Conservation (phyloP, 1,140 invertebrate species). For the Anagrus nilaparvatae region DNA sequence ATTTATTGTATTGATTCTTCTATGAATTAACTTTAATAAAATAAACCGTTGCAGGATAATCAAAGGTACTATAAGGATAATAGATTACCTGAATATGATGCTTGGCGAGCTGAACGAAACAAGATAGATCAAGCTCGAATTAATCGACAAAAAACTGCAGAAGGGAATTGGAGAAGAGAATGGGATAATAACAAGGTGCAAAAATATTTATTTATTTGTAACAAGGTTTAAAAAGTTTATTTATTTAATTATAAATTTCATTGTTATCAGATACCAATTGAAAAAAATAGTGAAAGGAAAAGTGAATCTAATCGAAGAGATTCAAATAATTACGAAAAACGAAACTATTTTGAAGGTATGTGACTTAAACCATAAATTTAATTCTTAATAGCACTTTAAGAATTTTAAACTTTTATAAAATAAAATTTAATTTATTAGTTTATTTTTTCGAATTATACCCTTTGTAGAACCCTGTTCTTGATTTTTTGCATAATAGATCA, state of each 20-base stretch:
- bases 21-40: no score
- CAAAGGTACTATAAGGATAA: constrained; percentile 21
- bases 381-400: neutral
- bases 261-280: constrained; percentile 26
- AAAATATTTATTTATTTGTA: constrained; percentile 1
- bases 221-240: constrained; percentile 2
- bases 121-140: constrained; percentile 42
- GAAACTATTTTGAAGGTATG: constrained; percentile 21
- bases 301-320: constrained; percentile 24
- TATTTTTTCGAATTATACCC: no score
- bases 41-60: constrained; percentile 22
- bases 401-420: constrained; percentile 12
- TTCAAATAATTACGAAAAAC: constrained; percentile 27
- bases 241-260: constrained; percentile 3
- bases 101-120: constrained; percentile 41
- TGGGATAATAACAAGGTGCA: constrained; percentile 42
- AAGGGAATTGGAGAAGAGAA: constrained; percentile 42
- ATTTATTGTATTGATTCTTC: no score
- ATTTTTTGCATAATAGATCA: no score
- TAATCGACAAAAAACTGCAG: constrained; percentile 38
- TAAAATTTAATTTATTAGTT: constrained; percentile 6
- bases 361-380: constrained; percentile 3
- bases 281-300: constrained; percentile 24
- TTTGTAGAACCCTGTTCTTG: no score
- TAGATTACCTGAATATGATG: constrained; percentile 35